phyloP scores from a whole-genome alignment of 2,888 invertebrate species.

The Nineta flava region DNA sequence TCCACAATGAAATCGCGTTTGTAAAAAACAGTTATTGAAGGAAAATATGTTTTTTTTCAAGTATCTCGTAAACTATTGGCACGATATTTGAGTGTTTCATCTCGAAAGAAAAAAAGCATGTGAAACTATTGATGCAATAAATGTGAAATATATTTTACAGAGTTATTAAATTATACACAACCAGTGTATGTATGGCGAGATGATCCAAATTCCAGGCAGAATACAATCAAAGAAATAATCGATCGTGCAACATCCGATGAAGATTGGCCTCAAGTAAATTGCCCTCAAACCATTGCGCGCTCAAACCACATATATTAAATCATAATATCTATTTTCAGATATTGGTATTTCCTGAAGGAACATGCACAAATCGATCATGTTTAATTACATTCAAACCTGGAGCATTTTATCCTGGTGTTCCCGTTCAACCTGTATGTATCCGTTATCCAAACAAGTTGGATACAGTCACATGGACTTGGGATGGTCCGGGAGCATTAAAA shows the following conservation, averaged over 20 bases:
- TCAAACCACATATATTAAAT: neutral
- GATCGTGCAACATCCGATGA: constrained; percentile 66
- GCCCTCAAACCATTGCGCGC: neutral
- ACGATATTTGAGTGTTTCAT: too few relatives aligned
- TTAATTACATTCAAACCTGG: constrained; percentile 82
- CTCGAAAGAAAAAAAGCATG: too few relatives aligned
- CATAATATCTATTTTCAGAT: constrained; percentile 35
- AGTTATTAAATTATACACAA: constrained; percentile 84
- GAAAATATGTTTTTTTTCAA: too few relatives aligned
- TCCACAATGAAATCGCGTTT: too few relatives aligned
- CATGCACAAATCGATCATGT: constrained; percentile 86
- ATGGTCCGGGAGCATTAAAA: constrained; percentile 75
- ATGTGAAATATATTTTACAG: constrained; percentile 31
- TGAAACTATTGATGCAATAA: too few relatives aligned
- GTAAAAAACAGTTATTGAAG: too few relatives aligned
- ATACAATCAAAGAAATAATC: constrained; percentile 79
- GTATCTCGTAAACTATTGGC: too few relatives aligned
- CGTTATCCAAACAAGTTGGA: constrained; percentile 80
- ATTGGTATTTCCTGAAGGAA: constrained; percentile 91
- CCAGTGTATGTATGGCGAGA: constrained; percentile 90
- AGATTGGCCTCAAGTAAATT: constrained; percentile 71
- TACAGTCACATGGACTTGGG: constrained; percentile 89
- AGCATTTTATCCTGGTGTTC: constrained; percentile 89
- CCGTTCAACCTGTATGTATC: constrained; percentile 87
- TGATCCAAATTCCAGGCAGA: constrained; percentile 81